Base-by-base conservation (phyloP, 2,888 invertebrate species). In the Pyrochroa serraticornis region DNA sequence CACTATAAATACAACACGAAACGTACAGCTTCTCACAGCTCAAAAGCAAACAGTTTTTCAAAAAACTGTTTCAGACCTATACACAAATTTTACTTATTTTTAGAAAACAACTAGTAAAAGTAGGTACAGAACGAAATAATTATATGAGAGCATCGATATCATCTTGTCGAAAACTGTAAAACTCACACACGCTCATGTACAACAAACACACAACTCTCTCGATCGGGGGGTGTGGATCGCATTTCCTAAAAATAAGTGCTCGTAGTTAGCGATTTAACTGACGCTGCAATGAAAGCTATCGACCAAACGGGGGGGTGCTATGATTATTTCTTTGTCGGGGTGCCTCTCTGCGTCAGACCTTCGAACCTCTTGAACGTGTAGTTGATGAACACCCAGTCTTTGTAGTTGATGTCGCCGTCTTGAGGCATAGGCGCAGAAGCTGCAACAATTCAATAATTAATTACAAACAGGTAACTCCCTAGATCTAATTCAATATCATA, bases 381-480 rank as follows among this genome's bases (percentile, higher is more conserved):
- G 84, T 99, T 99, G 78, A 99, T 97, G 82, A 99, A 99, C 70
- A 99, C 98, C 95, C 98, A 98, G 85, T 98, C 97, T 83, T 97
- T 97, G 81, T 93, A 92, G 73, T 91, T 91, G 66, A 89, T 88
- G 81, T 95, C 95, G 63, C 94, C 93, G 76, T 95, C 95, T 81
- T 93, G 93, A 57, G 91, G 87, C 75, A 91, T 86, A 35, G 95
- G 93, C 62, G 94, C 93, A 60, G 94, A 88, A 73, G 93, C 92
- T 91, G 82, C 30, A 83, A 82, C 59, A 60, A 64, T 61, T 56
- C 58, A 65, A 63, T 45, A 38, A 42, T 57, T 37, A 42, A 58
- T 30, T 33, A 35, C 8, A 56, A 41, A 42, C 22, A 6, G 7
- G 37, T 37, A 37, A 9, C n/a, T 9, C 5, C 6, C 10, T 37